A percentile compares a stretch with the other conserved stretches of the same genome.
Evolutionary conservation across 2,113 vertebrate species (phyloP).

Genomic region (Prionailurus viverrinus): DNA sequence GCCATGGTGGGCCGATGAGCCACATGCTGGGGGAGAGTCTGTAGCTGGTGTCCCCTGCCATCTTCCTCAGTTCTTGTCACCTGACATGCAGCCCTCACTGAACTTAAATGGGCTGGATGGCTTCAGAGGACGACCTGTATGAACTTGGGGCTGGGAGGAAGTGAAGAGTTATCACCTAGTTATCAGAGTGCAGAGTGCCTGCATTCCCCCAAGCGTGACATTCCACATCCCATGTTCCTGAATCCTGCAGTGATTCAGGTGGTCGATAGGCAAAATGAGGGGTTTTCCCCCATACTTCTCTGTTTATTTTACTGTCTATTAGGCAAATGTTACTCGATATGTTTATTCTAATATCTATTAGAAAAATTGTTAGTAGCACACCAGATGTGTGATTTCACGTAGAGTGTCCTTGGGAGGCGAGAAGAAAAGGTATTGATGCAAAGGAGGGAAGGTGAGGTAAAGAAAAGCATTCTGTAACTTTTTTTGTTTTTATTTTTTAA

Average conservation of each 20-base stretch:
- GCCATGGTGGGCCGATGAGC: neutral
- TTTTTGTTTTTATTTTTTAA: too few species aligned
- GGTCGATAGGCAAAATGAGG: neutral
- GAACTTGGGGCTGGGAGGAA: neutral
- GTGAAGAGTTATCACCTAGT: neutral
- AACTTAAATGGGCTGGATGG: neutral
- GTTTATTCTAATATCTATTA: neutral
- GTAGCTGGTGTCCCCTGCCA: neutral
- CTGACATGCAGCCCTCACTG: neutral
- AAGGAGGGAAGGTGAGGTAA: neutral
- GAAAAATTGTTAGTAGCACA: neutral
- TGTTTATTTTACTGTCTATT: neutral
- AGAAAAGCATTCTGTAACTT: too few species aligned
- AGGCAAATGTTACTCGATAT: neutral
- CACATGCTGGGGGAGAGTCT: fast-evolving
- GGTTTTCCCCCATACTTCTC: fast-evolving
- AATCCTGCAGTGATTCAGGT: fast-evolving
- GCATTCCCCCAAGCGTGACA: neutral
- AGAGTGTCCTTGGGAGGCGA: neutral
- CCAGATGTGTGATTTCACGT: neutral
- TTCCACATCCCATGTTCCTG: neutral
- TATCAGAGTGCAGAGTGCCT: neutral
- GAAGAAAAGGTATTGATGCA: neutral
- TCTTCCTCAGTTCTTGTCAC: neutral
- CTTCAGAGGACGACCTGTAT: fast-evolving